Base-by-base conservation (phyloP, 2,888 invertebrate genomes). In the Tinea semifulvella region DNA sequence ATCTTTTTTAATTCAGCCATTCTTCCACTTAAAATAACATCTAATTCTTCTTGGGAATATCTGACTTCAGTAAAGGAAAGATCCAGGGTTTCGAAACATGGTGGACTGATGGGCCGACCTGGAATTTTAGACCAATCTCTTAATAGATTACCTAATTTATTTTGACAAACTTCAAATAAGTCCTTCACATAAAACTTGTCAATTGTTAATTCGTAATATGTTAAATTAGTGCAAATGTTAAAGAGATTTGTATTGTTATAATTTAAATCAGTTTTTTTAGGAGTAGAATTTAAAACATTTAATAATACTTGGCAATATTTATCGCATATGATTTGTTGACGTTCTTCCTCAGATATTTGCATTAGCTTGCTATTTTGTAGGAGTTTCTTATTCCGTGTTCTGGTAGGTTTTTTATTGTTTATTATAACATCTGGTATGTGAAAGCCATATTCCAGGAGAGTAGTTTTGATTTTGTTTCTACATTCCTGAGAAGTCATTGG, bases 371-470 rank as follows among this genome's bases (percentile, higher is more conserved):
- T 69, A 6, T 31, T 14, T n/a, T 11, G 6, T 13, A 4, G 11
- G 2, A 31, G 6, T 31, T 31, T 31, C 3, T 11, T 14, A 31
- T 13, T 14, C 2, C 31, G 31, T 13, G 6, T 31, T 13, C 13
- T 31, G 2, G 11, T 3, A 14, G 13, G 6, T 11, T 31, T 31
- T n/a, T 31, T 31, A 14, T 31, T 47, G 18, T 36, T 54, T 46
- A 57, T 58, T 54, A 68, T 73, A 43, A 58, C 51, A 44, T 68
- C 60, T 13, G 74, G 71, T 2, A 76, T 65, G 58, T 67, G 77
- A 57, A 88, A 88, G 6, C 88, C 88, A 66, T 85, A 88, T 55
- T 85, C 81, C 55, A 84, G 79, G 45, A 89, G 65, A 25, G 85
- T 86, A 17, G 66, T 73, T 45, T 80, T 71, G 31, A 85, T 79